Base-by-base conservation (phyloP, 2,888 invertebrate genomes). In the Calameuta filiformis region DNA sequence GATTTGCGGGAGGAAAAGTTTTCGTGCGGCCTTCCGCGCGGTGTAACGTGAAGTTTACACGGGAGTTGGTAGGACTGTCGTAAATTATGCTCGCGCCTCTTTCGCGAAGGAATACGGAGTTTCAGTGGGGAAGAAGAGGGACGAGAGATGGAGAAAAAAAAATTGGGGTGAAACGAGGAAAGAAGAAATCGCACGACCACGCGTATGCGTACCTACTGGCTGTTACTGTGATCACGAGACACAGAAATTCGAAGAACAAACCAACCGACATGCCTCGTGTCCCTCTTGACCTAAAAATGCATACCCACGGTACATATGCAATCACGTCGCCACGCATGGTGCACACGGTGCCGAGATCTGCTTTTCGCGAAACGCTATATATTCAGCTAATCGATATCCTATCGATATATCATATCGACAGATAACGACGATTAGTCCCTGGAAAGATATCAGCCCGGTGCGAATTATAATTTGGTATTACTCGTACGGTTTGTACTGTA, bases 1-100 rank as follows among this genome's bases (percentile, higher is more conserved):
- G 77, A 79, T 80, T 34, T 33, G 75, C 35, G n/a, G 15, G 75
- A 34, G 75, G 71, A 11, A 69, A 75, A 69, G 75, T 56, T 73
- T 11, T 73, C 23, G 1, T 12, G 31, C 37, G n/a, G 23, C 9
- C 35, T 11, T 75, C 76, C 75, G 0, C 6, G 73, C 33, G 68
- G 79, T 73, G 79, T 56, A 73, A 33, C 31, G 71, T 31, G 15
- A 30, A 71, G 12, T 71, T 71, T 71, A 11, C 71, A 71, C 56
- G 71, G 12, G 71, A 71, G 11, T 31, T 6, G 12, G 9, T 35
- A 35, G 0, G 74, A 34, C 35, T 12, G 12, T 35, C 23, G 4
- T 35, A 74, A 23, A 74, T 35, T 35, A 34, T 34, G 1, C 74
- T 12, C n/a, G 74, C 74, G 12, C 9, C 23, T 56, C 6, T 23